A percentile compares a stretch with the other conserved stretches of the same genome.
phyloP scores from a whole-genome alignment of 2,888 invertebrate genomes.

The Leuctra nigra region DNA sequence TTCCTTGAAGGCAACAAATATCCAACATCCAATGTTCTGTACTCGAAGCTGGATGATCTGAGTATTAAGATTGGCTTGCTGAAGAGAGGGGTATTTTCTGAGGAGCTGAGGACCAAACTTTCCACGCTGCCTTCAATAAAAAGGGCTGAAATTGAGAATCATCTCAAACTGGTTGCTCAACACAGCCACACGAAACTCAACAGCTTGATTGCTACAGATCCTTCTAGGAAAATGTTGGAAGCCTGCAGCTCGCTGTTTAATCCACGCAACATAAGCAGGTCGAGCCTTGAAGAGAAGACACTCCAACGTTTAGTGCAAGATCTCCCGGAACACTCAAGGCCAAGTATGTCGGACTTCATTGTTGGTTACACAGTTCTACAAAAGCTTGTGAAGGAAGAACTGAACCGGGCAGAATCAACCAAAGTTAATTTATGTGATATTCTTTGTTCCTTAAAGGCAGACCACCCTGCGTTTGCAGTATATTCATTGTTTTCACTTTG shows the following conservation, averaged over 20 bases:
- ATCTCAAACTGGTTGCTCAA: background rate
- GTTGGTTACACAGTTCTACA: background rate
- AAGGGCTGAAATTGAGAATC: background rate
- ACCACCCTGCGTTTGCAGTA: background rate
- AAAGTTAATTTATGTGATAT: background rate
- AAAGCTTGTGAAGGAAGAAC: background rate
- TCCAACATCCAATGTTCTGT: constrained; percentile 1
- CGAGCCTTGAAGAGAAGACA: background rate
- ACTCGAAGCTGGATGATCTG: background rate
- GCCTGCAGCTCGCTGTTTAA: too few species aligned
- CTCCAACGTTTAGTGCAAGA: background rate
- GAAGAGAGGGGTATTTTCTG: background rate
- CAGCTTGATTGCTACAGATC: background rate
- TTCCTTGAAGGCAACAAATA: background rate
- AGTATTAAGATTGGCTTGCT: background rate
- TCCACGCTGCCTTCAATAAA: background rate
- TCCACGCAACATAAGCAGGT: constrained; percentile 1
- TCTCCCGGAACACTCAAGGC: background rate
- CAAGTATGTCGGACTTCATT: background rate
- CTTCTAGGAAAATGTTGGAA: too few species aligned
- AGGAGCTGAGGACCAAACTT: background rate
- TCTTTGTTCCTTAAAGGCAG: background rate
- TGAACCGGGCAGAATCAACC: background rate
- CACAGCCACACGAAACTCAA: background rate
- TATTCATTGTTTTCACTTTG: background rate